Percentiles rank a stretch among this genome's conserved stretches.
phyloP scores from a whole-genome alignment of 2,113 vertebrate genomes.

The Toxostoma redivivum region DNA sequence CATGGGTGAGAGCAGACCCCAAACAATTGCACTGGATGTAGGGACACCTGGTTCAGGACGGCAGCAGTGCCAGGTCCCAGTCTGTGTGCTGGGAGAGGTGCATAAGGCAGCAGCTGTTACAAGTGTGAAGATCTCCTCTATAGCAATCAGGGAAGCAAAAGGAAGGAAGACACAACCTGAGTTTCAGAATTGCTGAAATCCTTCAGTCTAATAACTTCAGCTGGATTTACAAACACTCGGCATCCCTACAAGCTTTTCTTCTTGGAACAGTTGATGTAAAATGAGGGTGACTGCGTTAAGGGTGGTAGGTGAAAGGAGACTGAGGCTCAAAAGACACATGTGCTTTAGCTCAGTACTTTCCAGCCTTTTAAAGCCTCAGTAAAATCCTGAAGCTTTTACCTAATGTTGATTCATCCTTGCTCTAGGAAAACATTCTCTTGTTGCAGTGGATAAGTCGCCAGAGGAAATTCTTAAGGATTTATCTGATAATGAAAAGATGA shows the following conservation, averaged over 20 bases:
- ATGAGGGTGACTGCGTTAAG: not conserved
- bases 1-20: fast-evolving
- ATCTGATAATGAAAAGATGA: conserved; percentile 61
- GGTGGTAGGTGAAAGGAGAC: not conserved
- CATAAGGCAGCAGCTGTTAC: not conserved
- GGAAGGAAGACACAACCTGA: not conserved
- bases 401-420: not conserved
- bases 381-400: conserved; percentile 35
- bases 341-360: not conserved
- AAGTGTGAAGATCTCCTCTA: not conserved
- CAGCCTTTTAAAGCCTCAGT: not conserved
- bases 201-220: not conserved
- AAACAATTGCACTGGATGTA: not conserved
- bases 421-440: conserved; percentile 39
- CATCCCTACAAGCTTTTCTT: not conserved
- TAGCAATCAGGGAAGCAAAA: not conserved
- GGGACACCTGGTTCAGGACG: not conserved
- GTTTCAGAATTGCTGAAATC: not conserved
- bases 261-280: not conserved
- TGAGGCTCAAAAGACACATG: not conserved
- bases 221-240: not conserved
- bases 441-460: not conserved
- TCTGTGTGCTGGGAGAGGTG: fast-evolving
- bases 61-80: not conserved
- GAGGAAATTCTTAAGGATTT: conserved; percentile 60